Evolutionary conservation across 1,140 invertebrate genomes (phyloP).

Genomic region (Stegodyphus dumicola): DNA sequence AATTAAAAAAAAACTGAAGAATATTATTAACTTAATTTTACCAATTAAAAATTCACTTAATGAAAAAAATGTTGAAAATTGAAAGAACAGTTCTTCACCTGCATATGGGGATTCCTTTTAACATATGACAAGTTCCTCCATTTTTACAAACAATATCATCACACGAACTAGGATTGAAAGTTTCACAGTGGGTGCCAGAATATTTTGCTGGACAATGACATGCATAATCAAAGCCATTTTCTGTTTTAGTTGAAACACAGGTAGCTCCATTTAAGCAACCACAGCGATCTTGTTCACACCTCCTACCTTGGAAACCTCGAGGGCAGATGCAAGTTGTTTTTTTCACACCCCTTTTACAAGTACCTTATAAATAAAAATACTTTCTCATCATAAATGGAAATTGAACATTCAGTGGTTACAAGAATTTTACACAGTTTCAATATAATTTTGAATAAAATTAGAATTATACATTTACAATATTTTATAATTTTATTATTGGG

Average conservation of each 20-base stretch:
- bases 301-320: slow-evolving; percentile 64
- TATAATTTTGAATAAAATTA: too few relatives aligned
- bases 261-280: slow-evolving; percentile 73
- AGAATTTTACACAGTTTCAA: too few relatives aligned
- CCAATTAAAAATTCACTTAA: neutral
- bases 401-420: too few relatives aligned
- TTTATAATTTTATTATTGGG: too few relatives aligned
- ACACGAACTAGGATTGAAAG: slow-evolving; percentile 61
- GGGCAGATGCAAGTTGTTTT: slow-evolving; percentile 65
- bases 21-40: neutral
- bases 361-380: slow-evolving; percentile 58
- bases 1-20: too few relatives aligned
- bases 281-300: slow-evolving; percentile 64
- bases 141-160: slow-evolving; percentile 67
- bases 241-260: slow-evolving; percentile 61
- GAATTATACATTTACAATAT: too few relatives aligned
- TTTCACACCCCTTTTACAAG: slow-evolving; percentile 58
- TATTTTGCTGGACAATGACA: slow-evolving; percentile 72
- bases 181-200: slow-evolving; percentile 73
- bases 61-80: neutral
- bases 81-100: slow-evolving; percentile 36
- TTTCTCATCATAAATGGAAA: too few relatives aligned
- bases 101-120: slow-evolving; percentile 67
- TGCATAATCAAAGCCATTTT: slow-evolving; percentile 62
- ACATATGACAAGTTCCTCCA: slow-evolving; percentile 69